Evolutionary conservation across 92 coral and sea anemone genomes (phyloP), one percentile per base, ranked within the genome.

Genomic region (Pocillopora grandis): DNA sequence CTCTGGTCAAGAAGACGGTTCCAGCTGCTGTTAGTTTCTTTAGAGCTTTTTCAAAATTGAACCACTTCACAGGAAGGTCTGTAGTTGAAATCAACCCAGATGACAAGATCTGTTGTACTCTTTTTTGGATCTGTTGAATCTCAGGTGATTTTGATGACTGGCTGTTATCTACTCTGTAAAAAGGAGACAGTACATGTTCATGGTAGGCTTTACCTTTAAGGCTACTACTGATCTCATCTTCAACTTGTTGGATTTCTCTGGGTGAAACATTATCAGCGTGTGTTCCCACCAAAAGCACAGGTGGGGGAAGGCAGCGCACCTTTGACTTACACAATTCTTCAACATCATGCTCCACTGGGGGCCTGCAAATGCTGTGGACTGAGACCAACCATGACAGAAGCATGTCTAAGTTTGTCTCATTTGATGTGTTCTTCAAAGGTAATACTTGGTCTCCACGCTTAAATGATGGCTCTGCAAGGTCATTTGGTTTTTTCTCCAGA

Each of bases 301-400:
- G 90, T 31, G 90, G 90, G 0, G 90, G 84, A 35, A 76, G 84
- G 42, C 80, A 88, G 56, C 58, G 70, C 59, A 75, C 61, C 42
- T 31, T 71, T 59, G 27, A 72, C 78, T 66, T 75, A 18, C 27
- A 61, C 49, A 37, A 36, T 20, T 84, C 67, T 20, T 13, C 19
- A 27, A 67, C 37, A 27, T 17, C 31, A 0, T 52, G 76, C 56
- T 76, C 58, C 76, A 21, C 4, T 37, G 80, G 57, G 37, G 73
- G 83, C 17, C 21, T 60, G 8, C 90, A 76, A 18, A 88, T 65
- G 52, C 90, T 88, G 84, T 88, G 87, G 9, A 88, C 64, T 19
- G 90, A 88, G 19, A 82, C 87, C 84, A 88, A 42, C 90, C 90
- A 88, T 33, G 90, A 83, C 76, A 59, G 49, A 9, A 88, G 61